Percentiles rank a stretch among this genome's conserved stretches.
phyloP scores from a whole-genome alignment of 2,113 vertebrate genomes.

The Elephas maximus region DNA sequence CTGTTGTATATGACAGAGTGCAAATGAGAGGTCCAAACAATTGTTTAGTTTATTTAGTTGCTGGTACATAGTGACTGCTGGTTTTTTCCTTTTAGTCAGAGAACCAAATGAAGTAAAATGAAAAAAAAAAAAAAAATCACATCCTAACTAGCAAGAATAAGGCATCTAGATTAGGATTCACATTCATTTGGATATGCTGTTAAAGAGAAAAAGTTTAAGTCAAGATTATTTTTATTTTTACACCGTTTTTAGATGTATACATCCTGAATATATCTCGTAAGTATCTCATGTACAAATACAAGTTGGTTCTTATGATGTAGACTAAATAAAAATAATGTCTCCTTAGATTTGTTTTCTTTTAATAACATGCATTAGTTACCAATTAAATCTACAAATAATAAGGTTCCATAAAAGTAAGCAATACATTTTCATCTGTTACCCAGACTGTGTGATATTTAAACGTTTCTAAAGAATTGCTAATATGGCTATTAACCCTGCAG shows the following conservation, averaged over 20 bases:
- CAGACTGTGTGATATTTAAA: constrained; percentile 17
- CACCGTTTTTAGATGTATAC: not conserved
- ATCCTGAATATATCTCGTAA: not conserved
- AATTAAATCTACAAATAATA: constrained; percentile 42
- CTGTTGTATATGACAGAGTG: not conserved
- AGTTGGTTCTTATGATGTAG: not conserved
- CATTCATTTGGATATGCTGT: not conserved
- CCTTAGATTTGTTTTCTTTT: constrained; percentile 27
- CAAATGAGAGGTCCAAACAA: not conserved
- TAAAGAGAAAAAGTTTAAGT: not conserved
- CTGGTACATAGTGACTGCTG: not conserved
- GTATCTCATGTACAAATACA: not conserved
- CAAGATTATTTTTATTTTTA: not conserved
- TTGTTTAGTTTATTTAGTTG: not conserved
- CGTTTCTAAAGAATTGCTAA: constrained; percentile 64
- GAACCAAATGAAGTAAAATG: not conserved
- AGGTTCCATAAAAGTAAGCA: not conserved
- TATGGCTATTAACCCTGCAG: constrained; percentile 29
- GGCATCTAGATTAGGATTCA: not conserved
- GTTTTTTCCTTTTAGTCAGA: not conserved
- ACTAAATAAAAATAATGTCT: not conserved
- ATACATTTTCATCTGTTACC: not conserved
- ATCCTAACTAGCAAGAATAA: not conserved
- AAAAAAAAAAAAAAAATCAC: not conserved
- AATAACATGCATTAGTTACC: not conserved